A percentile compares a stretch with the other conserved stretches of the same genome.
Evolutionary conservation across 2,888 invertebrate species (phyloP).

Genomic region (Proisotoma minuta): DNA sequence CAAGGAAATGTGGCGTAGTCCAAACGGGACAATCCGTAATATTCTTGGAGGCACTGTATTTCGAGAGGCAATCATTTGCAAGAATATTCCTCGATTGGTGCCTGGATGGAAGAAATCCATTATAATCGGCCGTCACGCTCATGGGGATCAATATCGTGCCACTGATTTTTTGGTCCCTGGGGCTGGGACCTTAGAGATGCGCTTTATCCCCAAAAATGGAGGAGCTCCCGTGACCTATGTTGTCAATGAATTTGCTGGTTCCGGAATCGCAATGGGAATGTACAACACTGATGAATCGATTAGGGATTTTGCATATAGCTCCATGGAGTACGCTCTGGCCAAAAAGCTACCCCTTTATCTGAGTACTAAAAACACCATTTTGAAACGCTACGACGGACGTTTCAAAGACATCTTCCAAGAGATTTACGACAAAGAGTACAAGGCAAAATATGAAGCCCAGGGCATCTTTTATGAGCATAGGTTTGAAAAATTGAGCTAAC

Average conservation of each 20-base stretch:
- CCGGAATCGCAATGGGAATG: slow-evolving; percentile 92
- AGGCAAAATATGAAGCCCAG: slow-evolving; percentile 71
- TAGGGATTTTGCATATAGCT: slow-evolving; percentile 87
- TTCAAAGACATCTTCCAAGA: slow-evolving; percentile 97
- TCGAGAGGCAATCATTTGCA: slow-evolving; percentile 55
- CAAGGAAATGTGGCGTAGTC: slow-evolving; percentile 59
- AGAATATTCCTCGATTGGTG: slow-evolving; percentile 88
- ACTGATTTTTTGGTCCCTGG: slow-evolving; percentile 94
- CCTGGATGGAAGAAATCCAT: slow-evolving; percentile 94
- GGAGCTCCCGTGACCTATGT: slow-evolving; percentile 63
- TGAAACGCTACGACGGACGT: slow-evolving; percentile 92
- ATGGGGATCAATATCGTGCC: slow-evolving; percentile 96
- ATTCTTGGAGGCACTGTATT: slow-evolving; percentile 58
- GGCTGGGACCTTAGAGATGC: slow-evolving; percentile 78
- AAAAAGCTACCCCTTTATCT: slow-evolving; percentile 84
- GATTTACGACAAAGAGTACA: slow-evolving; percentile 84
- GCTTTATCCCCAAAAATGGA: slow-evolving; percentile 66
- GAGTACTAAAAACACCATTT: slow-evolving; percentile 94
- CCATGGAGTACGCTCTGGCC: slow-evolving; percentile 81
- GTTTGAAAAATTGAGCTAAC: background rate
- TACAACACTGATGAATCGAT: slow-evolving; percentile 90
- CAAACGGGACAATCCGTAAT: slow-evolving; percentile 59
- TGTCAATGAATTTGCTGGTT: slow-evolving; percentile 77
- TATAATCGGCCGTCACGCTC: slow-evolving; percentile 96
- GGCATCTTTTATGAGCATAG: slow-evolving; percentile 74